phyloP scores from a whole-genome alignment of 1,140 invertebrate genomes.

The Drosophila rufa region DNA sequence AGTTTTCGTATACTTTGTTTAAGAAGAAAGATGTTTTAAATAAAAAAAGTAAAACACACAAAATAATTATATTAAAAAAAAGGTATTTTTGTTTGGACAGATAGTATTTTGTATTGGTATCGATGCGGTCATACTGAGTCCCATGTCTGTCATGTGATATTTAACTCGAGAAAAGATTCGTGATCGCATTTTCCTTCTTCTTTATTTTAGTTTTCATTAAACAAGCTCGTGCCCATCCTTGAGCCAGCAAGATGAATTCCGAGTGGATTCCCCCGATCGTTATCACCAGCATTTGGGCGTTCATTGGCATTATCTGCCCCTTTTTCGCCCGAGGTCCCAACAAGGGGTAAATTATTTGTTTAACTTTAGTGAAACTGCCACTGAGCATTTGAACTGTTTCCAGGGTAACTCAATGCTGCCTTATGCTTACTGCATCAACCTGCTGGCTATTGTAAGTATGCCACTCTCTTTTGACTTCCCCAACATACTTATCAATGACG shows the following conservation, averaged over 20 bases:
- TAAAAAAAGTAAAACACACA: too few species aligned
- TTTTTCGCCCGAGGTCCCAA: conserved; percentile 95
- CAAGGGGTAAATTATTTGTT: conserved; percentile 86
- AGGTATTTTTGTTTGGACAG: too few species aligned
- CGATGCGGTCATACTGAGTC: conserved; percentile 2
- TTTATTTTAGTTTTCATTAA: conserved; percentile 44
- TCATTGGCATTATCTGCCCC: conserved; percentile 93
- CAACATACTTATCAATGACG: conserved; percentile 13
- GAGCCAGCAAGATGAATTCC: conserved; percentile 89
- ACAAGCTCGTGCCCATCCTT: conserved; percentile 34
- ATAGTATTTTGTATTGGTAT: too few species aligned
- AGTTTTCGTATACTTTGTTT: too few species aligned
- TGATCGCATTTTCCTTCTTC: conserved; percentile 59
- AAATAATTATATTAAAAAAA: too few species aligned
- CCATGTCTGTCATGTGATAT: conserved; percentile 80
- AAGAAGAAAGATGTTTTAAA: too few species aligned
- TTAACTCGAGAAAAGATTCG: conserved; percentile 65
- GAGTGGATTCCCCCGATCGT: conserved; percentile 90
- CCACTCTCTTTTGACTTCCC: not conserved
- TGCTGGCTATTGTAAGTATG: conserved; percentile 92
- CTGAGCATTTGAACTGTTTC: conserved; percentile 5
- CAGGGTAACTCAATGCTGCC: conserved; percentile 93
- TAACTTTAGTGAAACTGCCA: not conserved
- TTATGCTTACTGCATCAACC: conserved; percentile 94
- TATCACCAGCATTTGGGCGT: conserved; percentile 93